Base-by-base conservation (phyloP, 2,113 vertebrate species). In the Apodemus sylvaticus region DNA sequence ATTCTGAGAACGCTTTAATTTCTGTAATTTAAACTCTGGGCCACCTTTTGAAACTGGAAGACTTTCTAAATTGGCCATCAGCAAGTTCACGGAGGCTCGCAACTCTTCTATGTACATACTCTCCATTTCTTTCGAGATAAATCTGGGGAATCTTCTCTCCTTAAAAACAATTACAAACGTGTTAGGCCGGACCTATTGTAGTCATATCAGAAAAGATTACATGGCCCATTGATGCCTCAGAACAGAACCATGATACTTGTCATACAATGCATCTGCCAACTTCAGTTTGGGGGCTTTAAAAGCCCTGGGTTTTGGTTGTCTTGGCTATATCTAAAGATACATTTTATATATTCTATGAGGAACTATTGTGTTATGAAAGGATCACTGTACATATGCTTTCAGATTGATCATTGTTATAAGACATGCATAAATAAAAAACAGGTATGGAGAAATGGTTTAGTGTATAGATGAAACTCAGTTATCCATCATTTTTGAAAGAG, bases 41-140 rank as follows among this genome's bases (percentile, higher is more conserved):
- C 99, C 99, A 89, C 99, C 99, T 98, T 99, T 99, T 34, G 99
- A 99, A 91, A 99, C 99, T 1, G 99, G 99, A 90, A 99, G 99
- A 97, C 99, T 99, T 98, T 99, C 99, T 98, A 99, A 98, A 98
- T 99, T 99, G 60, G 99, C 99, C 99, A 99, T 99, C 45, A 99
- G 98, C 93, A 99, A 98, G 98, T 99, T 99, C 96, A 99, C 99
- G 0, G 99, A 99, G 10, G 99, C 99, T 9, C 99, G 98, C 94
- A 99, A 89, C 98, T 99, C 99, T 98, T 99, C 99, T 92, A 99
- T 98, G 53, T 99, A 99, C 98, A 99, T 98, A 42, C 29, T 98
- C 97, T 99, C 99, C 99, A 99, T 99, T 97, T 99, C 99, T 86
- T 99, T 98, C 12, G 99, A 98, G 93, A 99, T 66, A 29, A 99